Conservation (phyloP, 1,140 invertebrate genomes). For the Camponotus vicinus region DNA sequence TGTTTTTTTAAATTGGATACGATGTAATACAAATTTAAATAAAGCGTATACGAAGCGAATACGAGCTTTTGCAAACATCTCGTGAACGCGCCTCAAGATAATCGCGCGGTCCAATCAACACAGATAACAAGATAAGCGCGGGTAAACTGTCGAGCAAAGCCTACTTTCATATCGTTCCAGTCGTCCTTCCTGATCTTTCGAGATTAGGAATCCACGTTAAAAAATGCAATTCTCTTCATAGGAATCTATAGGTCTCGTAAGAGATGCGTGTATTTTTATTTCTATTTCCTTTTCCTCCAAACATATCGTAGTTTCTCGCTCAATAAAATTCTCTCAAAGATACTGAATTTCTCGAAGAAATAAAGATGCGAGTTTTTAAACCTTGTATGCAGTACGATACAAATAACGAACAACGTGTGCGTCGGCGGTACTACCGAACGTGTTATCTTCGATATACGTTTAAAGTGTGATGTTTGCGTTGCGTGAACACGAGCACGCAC, state of each 20-base stretch:
- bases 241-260: slow-evolving; percentile 10
- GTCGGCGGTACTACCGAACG: neutral
- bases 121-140: slow-evolving; percentile 73
- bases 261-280: neutral
- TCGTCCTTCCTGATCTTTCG: slow-evolving; percentile 8
- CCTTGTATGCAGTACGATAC: neutral
- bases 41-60: slow-evolving; percentile 23
- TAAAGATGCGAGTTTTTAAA: neutral
- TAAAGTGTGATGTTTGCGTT: slow-evolving; percentile 54
- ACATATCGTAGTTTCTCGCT: neutral
- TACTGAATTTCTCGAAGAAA: neutral
- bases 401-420: slow-evolving; percentile 7
- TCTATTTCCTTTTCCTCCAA: neutral
- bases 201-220: slow-evolving; percentile 32
- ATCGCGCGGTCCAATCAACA: slow-evolving; percentile 70
- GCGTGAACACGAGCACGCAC: slow-evolving; percentile 58
- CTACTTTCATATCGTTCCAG: slow-evolving; percentile 33
- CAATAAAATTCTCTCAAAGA: too few relatives aligned
- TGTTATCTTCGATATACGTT: slow-evolving; percentile 53
- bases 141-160: slow-evolving; percentile 15
- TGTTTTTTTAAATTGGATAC: neutral
- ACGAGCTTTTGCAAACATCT: slow-evolving; percentile 19
- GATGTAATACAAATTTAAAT: slow-evolving; percentile 24
- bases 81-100: slow-evolving; percentile 33
- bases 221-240: slow-evolving; percentile 40